Evolutionary conservation across 2,797 vertebrate species (phyloP).

Genomic region (Anguilla anguilla): DNA sequence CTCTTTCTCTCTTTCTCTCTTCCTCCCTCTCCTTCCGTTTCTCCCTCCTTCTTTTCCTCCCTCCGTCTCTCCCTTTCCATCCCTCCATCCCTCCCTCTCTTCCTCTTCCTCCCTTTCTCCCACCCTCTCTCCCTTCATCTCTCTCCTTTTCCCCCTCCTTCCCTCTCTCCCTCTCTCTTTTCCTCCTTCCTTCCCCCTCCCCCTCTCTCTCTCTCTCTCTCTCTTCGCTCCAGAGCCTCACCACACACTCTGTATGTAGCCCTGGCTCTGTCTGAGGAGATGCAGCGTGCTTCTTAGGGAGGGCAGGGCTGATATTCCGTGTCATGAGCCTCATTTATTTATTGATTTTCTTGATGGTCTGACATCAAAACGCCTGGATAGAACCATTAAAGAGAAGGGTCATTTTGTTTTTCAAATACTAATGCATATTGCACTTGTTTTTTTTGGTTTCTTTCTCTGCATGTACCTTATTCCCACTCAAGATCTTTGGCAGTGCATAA

Average conservation of each 20-base stretch:
- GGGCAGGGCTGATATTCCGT: background rate
- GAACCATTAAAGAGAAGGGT: background rate
- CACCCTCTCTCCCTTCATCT: background rate
- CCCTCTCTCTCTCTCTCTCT: background rate
- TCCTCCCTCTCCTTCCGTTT: background rate
- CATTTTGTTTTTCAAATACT: background rate
- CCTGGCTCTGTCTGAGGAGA: background rate
- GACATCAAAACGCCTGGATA: background rate
- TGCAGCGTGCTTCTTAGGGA: conserved; percentile 1
- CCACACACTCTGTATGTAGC: background rate
- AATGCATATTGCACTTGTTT: background rate
- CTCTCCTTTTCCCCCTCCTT: background rate
- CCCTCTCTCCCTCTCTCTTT: too few relatives aligned
- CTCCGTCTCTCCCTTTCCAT: background rate
- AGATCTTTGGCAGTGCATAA: background rate
- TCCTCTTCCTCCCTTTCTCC: background rate
- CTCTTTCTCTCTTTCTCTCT: background rate
- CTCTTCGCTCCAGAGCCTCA: background rate
- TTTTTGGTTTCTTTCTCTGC: background rate
- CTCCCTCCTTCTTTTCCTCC: background rate
- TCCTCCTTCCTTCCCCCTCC: background rate
- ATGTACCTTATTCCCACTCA: background rate
- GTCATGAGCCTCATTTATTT: conserved; percentile 29
- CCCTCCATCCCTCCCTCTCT: too few relatives aligned
- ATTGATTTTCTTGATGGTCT: conserved; percentile 27